Evolutionary conservation across 1,140 invertebrate genomes (phyloP).

Genomic region (Thaumetopoea pityocampa): DNA sequence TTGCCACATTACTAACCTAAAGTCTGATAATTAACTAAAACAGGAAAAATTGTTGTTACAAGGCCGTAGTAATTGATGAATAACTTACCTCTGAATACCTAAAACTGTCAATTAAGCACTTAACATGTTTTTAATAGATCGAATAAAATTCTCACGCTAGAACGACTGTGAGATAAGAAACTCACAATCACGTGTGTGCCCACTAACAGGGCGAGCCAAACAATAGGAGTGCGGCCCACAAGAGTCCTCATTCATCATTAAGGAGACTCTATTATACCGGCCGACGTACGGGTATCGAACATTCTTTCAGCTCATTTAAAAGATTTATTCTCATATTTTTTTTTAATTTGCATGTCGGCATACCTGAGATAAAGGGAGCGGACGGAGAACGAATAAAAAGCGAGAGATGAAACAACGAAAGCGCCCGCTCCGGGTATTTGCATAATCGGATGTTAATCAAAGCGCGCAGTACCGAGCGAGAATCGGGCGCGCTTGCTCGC

Average conservation of each 20-base stretch:
- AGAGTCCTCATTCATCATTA: constrained; percentile 51
- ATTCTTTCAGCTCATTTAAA: constrained; percentile 64
- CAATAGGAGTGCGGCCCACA: constrained; percentile 35
- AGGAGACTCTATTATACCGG: constrained; percentile 47
- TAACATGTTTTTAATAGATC: not conserved
- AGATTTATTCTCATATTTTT: constrained; percentile 47
- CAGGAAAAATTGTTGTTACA: no score
- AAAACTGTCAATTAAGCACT: no score
- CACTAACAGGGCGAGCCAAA: constrained; percentile 28
- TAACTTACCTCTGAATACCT: no score
- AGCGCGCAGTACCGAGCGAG: constrained; percentile 27
- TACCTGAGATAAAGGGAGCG: constrained; percentile 60
- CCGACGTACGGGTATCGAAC: constrained; percentile 53
- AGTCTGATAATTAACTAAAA: no score
- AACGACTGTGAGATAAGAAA: constrained; percentile 20
- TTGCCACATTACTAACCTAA: no score
- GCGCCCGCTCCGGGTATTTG: constrained; percentile 68
- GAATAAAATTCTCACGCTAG: constrained; percentile 30
- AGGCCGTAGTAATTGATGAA: no score
- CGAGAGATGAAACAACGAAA: constrained; percentile 62
- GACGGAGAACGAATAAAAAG: constrained; percentile 56
- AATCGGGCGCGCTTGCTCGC: constrained; percentile 17
- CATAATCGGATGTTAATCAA: constrained; percentile 75
- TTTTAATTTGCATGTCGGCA: constrained; percentile 67
- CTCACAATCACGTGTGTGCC: constrained; percentile 23